Base-by-base conservation (phyloP, 2,888 invertebrate genomes). In the Melanostoma scalare region DNA sequence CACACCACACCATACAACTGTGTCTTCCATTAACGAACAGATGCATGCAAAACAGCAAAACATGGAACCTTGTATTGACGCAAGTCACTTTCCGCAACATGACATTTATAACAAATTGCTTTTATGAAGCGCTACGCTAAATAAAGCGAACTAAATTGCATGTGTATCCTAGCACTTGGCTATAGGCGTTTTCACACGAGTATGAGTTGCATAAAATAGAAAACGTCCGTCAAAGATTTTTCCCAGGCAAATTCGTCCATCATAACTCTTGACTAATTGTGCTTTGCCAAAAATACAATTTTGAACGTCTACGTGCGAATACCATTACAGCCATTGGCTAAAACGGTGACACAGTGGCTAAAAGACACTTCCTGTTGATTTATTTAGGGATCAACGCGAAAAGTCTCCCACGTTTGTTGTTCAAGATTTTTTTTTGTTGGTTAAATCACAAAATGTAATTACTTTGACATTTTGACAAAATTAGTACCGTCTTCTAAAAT, bases 281-380 rank as follows among this genome's bases (percentile, higher is more conserved):
- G 53, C 5, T 76, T 61, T 61, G 80, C 76, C 71, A 76, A 75
- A 52, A 53, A 81, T 44, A 52, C 55, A 40, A 10, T 20, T 20
- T 20, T 20, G 46, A 56, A 5, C 20, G 52, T 33, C 52, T 69
- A 58, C 61, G 58, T 58, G 42, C 42, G 33, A 30, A 10, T 20
- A 20, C 20, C 20, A 20, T 20, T 1, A 20, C 50, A 30, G 35
- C 4, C 6, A 65, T 30, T 5, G 20, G 55, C 38, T n/a, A 48
- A 67, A 65, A 67, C 56, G 69, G 68, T 69, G 69, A 65, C 63
- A 65, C 60, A 65, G 40, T 76, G 71, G 60, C 76, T 81, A 67
- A 67, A 58, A 71, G 60, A 55, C 60, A 81, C 76, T 81, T 81
- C 80, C 80, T 80, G 69, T 69, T 76, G 56, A 46, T 71, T 58